Conservation (phyloP, 2,888 invertebrate genomes). For the Stenodema calcarata region DNA sequence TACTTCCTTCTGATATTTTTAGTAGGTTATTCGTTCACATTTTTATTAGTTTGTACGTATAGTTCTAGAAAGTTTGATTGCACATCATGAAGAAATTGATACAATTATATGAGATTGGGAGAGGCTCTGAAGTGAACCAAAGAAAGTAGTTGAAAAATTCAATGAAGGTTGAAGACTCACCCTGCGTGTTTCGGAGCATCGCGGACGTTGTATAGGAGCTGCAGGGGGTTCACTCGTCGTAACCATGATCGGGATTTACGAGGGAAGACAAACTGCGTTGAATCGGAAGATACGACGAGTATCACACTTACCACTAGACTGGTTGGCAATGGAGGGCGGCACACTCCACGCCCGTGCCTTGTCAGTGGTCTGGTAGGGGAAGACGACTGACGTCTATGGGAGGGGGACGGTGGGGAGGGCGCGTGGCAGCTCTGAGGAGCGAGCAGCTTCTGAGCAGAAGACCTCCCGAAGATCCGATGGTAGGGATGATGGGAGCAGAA, state of each 20-base stretch:
- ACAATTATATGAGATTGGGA: no score
- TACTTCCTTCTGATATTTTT: no score
- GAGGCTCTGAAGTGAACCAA: no score
- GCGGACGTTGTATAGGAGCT: conserved; percentile 27
- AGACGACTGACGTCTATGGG: not conserved
- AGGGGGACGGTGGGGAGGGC: not conserved
- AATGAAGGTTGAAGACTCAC: not conserved
- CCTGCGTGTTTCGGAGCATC: conserved; percentile 41
- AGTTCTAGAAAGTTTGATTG: no score
- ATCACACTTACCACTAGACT: conserved; percentile 41
- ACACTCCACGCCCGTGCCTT: conserved; percentile 42
- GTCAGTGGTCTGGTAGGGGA: not conserved
- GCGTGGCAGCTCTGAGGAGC: not conserved
- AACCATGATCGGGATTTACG: conserved; percentile 24
- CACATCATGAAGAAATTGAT: no score
- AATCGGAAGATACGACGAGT: not conserved
- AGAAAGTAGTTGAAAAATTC: not conserved
- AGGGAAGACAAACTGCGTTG: not conserved
- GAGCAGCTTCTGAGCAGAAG: not conserved
- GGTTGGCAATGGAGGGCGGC: conserved; percentile 30
- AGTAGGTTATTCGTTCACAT: no score
- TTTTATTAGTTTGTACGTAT: no score
- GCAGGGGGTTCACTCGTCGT: conserved; percentile 47
- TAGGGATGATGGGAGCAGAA: not conserved
- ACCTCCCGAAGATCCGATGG: not conserved